Percentiles rank a stretch among this genome's conserved stretches.
These are phyloP conservation scores for Seriola dumerili DNA, from an alignment of 2,113 vertebrate species.

Conservation along the genomic window DNA sequence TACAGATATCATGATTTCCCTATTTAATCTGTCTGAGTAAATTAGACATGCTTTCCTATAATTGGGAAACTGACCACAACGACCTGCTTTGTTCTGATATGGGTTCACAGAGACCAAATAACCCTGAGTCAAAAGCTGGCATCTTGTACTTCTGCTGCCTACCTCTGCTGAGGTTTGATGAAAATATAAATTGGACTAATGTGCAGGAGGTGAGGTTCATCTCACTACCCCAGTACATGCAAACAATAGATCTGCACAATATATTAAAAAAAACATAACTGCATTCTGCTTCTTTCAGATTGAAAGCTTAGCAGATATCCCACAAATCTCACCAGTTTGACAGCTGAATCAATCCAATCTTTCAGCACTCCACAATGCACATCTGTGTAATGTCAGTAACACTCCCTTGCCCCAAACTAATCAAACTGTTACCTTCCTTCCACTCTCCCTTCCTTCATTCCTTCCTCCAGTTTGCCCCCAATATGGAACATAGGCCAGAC, in stretches of 20 bases:
- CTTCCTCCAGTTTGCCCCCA: conserved; percentile 53
- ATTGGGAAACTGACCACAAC: conserved; percentile 38
- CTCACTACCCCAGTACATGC: not conserved
- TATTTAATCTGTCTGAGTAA: conserved; percentile 8
- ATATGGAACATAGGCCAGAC: conserved; percentile 58
- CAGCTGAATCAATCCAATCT: conserved; percentile 35
- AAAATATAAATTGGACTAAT: not conserved
- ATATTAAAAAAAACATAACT: not conserved
- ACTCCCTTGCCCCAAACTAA: conserved; percentile 41
- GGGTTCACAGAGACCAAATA: conserved; percentile 8
- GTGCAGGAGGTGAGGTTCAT: not conserved
- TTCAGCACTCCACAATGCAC: conserved; percentile 20
- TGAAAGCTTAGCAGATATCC: conserved; percentile 16
- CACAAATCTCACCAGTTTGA: conserved; percentile 20
- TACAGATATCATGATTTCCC: not conserved
- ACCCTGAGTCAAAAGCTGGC: not conserved
- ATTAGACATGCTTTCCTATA: not conserved
- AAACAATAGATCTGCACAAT: not conserved
- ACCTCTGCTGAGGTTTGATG: not conserved
- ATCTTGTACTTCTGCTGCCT: not conserved
- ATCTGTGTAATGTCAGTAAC: conserved; percentile 54
- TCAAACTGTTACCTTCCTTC: conserved; percentile 52
- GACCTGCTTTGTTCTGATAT: conserved; percentile 29
- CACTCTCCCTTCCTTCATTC: conserved; percentile 39
- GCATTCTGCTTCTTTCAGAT: not conserved